Evolutionary conservation across 2,888 invertebrate species (phyloP).

Genomic region (Nematopogon swammerdamellus): DNA sequence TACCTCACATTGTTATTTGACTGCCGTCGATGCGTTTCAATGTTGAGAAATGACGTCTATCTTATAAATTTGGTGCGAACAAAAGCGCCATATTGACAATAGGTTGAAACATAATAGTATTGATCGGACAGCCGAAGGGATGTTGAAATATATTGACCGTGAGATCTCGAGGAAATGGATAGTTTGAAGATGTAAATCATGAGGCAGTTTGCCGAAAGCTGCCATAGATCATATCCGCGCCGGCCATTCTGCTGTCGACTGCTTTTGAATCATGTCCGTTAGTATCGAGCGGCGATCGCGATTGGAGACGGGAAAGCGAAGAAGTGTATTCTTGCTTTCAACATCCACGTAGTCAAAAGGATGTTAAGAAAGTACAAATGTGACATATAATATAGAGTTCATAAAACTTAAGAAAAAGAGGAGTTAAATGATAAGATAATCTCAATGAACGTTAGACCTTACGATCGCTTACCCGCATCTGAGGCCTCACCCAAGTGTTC

Average conservation of each 20-base stretch:
- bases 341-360: too few relatives aligned
- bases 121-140: constrained; percentile 33
- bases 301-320: too few relatives aligned
- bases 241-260: background rate
- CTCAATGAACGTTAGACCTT: too few relatives aligned
- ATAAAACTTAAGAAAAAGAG: too few relatives aligned
- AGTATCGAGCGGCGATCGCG: too few relatives aligned
- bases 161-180: constrained; percentile 21
- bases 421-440: too few relatives aligned
- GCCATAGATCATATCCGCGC: background rate
- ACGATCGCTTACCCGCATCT: too few relatives aligned
- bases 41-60: constrained; percentile 25
- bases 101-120: constrained; percentile 36
- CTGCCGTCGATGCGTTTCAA: background rate
- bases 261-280: background rate
- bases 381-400: too few relatives aligned
- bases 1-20: background rate
- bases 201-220: background rate
- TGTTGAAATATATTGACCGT: constrained; percentile 43
- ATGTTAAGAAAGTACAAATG: too few relatives aligned
- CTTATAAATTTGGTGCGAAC: constrained; percentile 51
- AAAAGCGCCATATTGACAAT: constrained; percentile 52
- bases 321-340: too few relatives aligned
- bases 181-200: background rate
- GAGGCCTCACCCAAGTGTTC: too few relatives aligned